These are phyloP conservation scores for Drosophila erecta DNA, from an alignment of 1,140 invertebrate genomes.

Conservation along the genomic window DNA sequence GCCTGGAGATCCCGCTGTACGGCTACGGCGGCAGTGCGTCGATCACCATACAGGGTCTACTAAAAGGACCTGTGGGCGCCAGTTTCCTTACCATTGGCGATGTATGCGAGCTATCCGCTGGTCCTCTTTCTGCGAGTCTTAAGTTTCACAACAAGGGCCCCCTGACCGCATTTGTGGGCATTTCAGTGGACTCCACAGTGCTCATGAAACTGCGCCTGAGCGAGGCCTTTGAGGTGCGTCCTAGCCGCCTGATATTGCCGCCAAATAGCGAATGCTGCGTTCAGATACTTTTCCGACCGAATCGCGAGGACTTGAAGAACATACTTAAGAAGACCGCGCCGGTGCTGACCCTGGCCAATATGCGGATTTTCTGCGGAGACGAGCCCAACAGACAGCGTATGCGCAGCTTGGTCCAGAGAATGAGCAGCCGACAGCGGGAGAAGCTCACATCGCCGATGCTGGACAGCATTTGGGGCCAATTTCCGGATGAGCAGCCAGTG, in stretches of 20 bases:
- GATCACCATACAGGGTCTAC: slow-evolving; percentile 62
- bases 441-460: slow-evolving; percentile 66
- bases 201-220: slow-evolving; percentile 69
- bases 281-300: slow-evolving; percentile 65
- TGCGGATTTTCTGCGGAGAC: slow-evolving; percentile 80
- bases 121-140: slow-evolving; percentile 63
- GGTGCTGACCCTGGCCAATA: slow-evolving; percentile 75
- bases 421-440: slow-evolving; percentile 60
- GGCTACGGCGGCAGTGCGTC: slow-evolving; percentile 79
- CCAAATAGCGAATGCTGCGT: slow-evolving; percentile 56
- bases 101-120: slow-evolving; percentile 62
- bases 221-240: slow-evolving; percentile 69
- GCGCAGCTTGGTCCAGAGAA: slow-evolving; percentile 63
- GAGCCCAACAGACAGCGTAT: slow-evolving; percentile 80
- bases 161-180: slow-evolving; percentile 68
- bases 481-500: slow-evolving; percentile 63
- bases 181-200: slow-evolving; percentile 72
- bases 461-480: slow-evolving; percentile 62
- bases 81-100: slow-evolving; percentile 78
- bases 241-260: slow-evolving; percentile 61
- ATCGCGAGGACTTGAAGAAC: slow-evolving; percentile 80
- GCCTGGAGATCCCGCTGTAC: slow-evolving; percentile 60
- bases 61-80: slow-evolving; percentile 72
- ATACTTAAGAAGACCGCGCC: slow-evolving; percentile 69
- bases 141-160: slow-evolving; percentile 79